A percentile compares a stretch with the other conserved stretches of the same genome.
Evolutionary conservation across 92 coral and sea anemone genomes (phyloP).

Genomic region (Nematostella vectensis): DNA sequence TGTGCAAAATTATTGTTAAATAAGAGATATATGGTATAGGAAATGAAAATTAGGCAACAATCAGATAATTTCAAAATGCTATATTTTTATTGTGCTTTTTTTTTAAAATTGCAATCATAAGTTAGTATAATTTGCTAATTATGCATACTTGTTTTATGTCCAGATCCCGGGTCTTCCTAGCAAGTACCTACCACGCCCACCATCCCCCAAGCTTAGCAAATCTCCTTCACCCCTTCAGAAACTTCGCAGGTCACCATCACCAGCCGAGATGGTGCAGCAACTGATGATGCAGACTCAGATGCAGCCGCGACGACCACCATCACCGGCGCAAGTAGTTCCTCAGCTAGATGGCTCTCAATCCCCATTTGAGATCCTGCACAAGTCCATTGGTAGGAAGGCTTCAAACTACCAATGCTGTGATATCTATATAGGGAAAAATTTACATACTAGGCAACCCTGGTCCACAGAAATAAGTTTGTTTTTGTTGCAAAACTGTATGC

Average conservation of each 20-base stretch:
- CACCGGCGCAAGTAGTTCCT: conserved; percentile 88
- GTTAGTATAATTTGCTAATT: no score
- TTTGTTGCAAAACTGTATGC: no score
- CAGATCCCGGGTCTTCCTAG: conserved; percentile 90
- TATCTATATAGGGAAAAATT: neutral
- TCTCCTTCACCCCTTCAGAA: conserved; percentile 56
- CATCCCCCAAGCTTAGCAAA: conserved; percentile 72
- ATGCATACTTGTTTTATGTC: no score
- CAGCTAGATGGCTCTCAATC: conserved; percentile 68
- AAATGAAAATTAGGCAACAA: no score
- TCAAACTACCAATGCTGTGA: neutral
- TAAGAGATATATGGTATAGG: no score
- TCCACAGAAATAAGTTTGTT: no score
- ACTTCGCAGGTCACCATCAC: conserved; percentile 67
- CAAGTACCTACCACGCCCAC: conserved; percentile 76
- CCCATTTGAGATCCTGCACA: conserved; percentile 54
- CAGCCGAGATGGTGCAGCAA: conserved; percentile 64
- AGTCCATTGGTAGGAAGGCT: conserved; percentile 43
- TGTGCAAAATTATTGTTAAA: no score
- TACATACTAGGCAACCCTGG: no score
- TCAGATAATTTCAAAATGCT: no score
- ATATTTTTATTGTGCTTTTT: no score
- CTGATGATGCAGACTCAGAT: conserved; percentile 64
- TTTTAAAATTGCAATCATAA: no score
- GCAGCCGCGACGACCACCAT: conserved; percentile 45